phyloP scores from a whole-genome alignment of 2,113 vertebrate species.

The Bubo scandiacus region DNA sequence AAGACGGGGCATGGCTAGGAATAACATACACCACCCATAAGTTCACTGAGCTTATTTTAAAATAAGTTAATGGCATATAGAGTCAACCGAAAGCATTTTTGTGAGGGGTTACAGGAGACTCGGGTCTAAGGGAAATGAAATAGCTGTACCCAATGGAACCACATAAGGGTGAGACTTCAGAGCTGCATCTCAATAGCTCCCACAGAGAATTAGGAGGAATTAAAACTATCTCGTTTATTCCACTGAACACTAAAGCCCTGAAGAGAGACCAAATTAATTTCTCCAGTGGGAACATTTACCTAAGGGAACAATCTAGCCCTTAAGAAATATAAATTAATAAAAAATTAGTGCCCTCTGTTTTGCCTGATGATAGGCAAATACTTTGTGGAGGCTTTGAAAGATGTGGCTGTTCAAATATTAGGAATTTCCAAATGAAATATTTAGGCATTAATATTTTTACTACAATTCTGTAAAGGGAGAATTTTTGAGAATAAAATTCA shows the following conservation, averaged over 20 bases:
- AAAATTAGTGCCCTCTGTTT: not conserved
- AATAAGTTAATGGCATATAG: not conserved
- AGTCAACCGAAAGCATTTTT: not conserved
- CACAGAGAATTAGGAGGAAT: not conserved
- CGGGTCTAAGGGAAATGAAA: not conserved
- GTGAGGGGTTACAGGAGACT: not conserved
- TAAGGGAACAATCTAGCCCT: conserved; percentile 1
- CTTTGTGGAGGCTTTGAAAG: not conserved
- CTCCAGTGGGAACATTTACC: not conserved
- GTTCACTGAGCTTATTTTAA: not conserved
- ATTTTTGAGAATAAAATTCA: not conserved
- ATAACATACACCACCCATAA: not conserved
- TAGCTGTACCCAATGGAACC: not conserved
- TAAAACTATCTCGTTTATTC: not conserved
- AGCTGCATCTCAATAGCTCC: not conserved
- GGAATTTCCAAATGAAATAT: not conserved
- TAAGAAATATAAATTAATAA: not conserved
- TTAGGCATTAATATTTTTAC: not conserved
- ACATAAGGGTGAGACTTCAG: not conserved
- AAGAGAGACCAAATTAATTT: not conserved
- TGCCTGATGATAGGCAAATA: not conserved
- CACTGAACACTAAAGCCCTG: not conserved
- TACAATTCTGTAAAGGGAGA: not conserved
- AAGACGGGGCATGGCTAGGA: not conserved
- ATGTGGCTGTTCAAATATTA: not conserved